Base-by-base conservation (phyloP, 2,888 invertebrate species). In the Leptura quadrifasciata region DNA sequence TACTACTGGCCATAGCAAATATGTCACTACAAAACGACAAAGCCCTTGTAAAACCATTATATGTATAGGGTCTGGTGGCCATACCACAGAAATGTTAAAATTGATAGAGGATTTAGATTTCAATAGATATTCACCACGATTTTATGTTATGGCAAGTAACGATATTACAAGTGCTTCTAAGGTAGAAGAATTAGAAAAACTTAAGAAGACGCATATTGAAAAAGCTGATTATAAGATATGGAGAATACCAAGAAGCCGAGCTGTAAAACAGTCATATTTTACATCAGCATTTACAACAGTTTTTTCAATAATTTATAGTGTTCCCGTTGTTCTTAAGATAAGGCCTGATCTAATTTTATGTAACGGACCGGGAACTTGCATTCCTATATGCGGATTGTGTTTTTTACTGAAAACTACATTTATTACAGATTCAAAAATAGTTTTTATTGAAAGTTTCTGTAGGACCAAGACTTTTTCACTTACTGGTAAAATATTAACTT, bases 351-450 rank as follows among this genome's bases (percentile, higher is more conserved):
- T 98, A 82, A 92, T 97, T 83, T 90, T 97, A 64, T 97, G 96
- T 89, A 98, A 99, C 90, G 99, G 99, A 0, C 99, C 99, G 58
- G 98, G 98, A 8, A 98, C 98, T 6, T 98, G 99, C 89, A 92
- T 99, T 76, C 99, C 99, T 3, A 91, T 98, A 72, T 97, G 97
- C 90, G 83, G 95, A 72, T 91, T 95, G 71, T 94, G 94, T 17
- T 95, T 95, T 86, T 63, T 97, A 0, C 90, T 95, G 81, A 94
- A 94, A 88, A 91, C 94, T 77, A 87, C 94, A 0, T 94, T 92
- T 81, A 85, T 96, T 52, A 88, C 91, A 35, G 90, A 94, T 81
- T 93, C 93, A 75, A 93, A 93, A 86, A 95, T 98, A 75, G 92
- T 98, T 71, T 99, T 97, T 89, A 91, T 99, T 67, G 99, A 99